Base-by-base conservation (phyloP, 2,797 vertebrate species). In the Tolypeutes matacus region DNA sequence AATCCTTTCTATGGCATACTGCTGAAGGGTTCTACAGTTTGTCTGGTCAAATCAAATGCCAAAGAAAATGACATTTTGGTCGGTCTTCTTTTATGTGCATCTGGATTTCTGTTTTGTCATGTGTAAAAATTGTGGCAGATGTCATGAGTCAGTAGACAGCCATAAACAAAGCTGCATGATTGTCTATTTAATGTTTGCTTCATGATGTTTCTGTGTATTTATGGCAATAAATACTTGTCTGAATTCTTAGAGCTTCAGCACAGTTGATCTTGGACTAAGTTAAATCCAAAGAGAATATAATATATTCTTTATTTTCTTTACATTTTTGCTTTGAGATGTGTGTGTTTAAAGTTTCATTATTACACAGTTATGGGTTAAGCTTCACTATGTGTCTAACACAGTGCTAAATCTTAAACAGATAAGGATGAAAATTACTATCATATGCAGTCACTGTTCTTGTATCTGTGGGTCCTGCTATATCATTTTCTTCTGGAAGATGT, bases 1-100 rank as follows among this genome's bases (percentile, higher is more conserved):
- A 86, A 34, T 77, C 25, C 12, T 13, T 94, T 75, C 76, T 27
- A 49, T 25, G 29, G 5, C 29, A 75, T 81, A 80, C 7, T 60
- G 42, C 62, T 92, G 31, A 78, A n/a, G 31, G 80, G 34, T 36
- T 88, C 20, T 77, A n/a, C n/a, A 85, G 17, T 73, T 20, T 67
- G 3, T 86, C 25, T 31, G 36, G 72, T 93, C 10, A 95, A 94
- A 95, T 89, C 6, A 86, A 75, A 89, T 67, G 58, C 3, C 58
- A 67, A 88, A 88, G 7, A 89, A 86, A 27, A 67, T 95, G 62
- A 82, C n/a, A 83, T 92, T 65, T 93, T 91, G 49, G 31, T 84
- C 36, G 31, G 9, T 70, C 73, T 92, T 62, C 64, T 87, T 78
- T 88, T 88, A 64, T 5, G 53, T 31, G 46, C 18, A 62, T 53